Evolutionary conservation across 2,797 vertebrate genomes (phyloP).

Genomic region (Scleropages formosus): DNA sequence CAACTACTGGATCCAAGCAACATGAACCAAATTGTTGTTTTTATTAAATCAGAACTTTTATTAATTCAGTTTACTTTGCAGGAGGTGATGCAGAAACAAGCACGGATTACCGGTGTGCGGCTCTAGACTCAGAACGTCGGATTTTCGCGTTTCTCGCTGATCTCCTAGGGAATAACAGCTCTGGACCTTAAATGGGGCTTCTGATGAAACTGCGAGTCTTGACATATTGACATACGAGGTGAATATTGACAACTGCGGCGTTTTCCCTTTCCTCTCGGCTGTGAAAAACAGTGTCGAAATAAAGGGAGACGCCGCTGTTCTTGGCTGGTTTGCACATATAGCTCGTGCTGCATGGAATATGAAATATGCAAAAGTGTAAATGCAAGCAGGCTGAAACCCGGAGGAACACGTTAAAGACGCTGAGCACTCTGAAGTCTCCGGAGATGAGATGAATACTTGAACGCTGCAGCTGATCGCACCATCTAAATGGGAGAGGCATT

Average conservation of each 20-base stretch:
- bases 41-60: slow-evolving; percentile 44
- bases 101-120: slow-evolving; percentile 39
- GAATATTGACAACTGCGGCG: too few species aligned
- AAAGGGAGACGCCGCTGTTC: not conserved
- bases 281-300: not conserved
- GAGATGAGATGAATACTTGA: not conserved
- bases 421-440: not conserved
- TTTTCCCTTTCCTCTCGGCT: not conserved
- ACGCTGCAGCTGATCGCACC: too few species aligned
- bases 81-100: slow-evolving; percentile 41
- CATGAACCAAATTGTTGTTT: slow-evolving; percentile 12
- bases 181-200: slow-evolving; percentile 16
- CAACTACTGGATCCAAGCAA: slow-evolving; percentile 31
- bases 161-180: slow-evolving; percentile 23
- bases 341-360: slow-evolving; percentile 42
- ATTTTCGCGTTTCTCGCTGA: slow-evolving; percentile 6
- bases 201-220: slow-evolving; percentile 10
- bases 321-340: not conserved
- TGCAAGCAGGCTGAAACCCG: too few species aligned
- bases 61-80: slow-evolving; percentile 49
- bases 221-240: not conserved
- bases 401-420: not conserved
- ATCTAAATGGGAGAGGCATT: too few species aligned
- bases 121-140: slow-evolving; percentile 33
- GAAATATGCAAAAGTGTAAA: not conserved